phyloP scores from a whole-genome alignment of 2,113 vertebrate species.

The Onychostruthus taczanowskii region DNA sequence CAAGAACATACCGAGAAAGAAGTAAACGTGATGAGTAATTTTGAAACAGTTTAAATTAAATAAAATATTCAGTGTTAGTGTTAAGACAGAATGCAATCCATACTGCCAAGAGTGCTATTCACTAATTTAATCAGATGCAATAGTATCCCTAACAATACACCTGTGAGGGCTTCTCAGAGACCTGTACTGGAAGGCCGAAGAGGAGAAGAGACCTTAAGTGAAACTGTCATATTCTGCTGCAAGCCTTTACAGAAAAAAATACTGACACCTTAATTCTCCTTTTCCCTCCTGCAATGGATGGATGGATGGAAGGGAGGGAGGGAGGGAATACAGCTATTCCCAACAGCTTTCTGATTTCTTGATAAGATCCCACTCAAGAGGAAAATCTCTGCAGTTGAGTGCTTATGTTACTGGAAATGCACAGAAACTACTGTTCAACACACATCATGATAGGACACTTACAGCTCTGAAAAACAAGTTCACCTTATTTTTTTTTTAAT shows the following conservation, averaged over 20 bases:
- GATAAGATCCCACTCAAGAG: background rate
- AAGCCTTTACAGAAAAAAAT: background rate
- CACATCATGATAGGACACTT: background rate
- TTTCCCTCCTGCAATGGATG: background rate
- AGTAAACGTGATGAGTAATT: background rate
- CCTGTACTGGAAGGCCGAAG: background rate
- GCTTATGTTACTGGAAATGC: background rate
- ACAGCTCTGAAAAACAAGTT: background rate
- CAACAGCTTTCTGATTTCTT: background rate
- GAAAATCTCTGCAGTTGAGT: background rate
- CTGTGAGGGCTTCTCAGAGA: background rate
- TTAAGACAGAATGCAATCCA: background rate
- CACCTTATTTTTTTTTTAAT: background rate
- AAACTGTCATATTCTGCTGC: background rate
- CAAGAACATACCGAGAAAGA: background rate
- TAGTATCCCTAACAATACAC: background rate
- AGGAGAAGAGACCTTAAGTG: background rate
- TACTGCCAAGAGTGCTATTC: background rate
- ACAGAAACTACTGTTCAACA: background rate
- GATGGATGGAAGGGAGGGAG: background rate
- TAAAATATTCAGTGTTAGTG: background rate
- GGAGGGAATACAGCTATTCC: background rate
- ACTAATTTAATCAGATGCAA: background rate
- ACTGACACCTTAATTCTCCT: background rate
- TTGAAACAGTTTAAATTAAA: background rate